A percentile compares a stretch with the other conserved stretches of the same genome.
phyloP scores from a whole-genome alignment of 2,888 invertebrate species.

The Teleiodes luculella region DNA sequence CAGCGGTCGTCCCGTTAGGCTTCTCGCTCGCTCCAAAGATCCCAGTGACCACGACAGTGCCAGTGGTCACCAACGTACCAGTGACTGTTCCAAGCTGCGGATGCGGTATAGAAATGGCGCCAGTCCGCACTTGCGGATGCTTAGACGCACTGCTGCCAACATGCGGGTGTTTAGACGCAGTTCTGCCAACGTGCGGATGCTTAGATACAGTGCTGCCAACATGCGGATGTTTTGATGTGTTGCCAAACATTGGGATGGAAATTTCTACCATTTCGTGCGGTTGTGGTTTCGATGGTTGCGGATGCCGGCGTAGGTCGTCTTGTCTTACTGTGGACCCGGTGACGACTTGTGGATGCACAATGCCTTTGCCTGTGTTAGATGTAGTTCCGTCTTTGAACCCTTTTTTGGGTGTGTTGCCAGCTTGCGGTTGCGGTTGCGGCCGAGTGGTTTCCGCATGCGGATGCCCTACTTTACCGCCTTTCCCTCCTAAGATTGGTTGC shows the following conservation, averaged over 20 bases:
- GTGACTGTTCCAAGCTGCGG: conserved; percentile 8
- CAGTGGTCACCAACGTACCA: conserved; percentile 5
- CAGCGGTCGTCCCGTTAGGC: conserved; percentile 11
- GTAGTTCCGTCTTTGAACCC: neutral
- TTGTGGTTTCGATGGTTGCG: neutral
- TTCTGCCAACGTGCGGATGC: neutral
- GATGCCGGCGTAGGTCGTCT: neutral
- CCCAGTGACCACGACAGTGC: neutral
- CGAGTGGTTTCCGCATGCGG: conserved; percentile 22
- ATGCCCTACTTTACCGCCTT: conserved; percentile 28
- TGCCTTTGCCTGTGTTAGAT: neutral
- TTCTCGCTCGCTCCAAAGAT: conserved; percentile 5
- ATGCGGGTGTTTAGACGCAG: neutral
- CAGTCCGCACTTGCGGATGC: neutral
- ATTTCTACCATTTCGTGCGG: conserved; percentile 9
- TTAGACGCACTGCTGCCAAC: neutral
- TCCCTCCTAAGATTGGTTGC: conserved; percentile 30
- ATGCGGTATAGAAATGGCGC: neutral
- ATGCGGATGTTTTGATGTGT: neutral
- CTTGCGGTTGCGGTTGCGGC: conserved; percentile 18
- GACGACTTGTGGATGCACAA: conserved; percentile 6
- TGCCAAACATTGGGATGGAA: too few species aligned
- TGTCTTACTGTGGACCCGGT: conserved; percentile 2
- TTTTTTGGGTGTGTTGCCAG: neutral
- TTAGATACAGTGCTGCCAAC: neutral